Percentiles rank a stretch among this genome's conserved stretches.
These are phyloP conservation scores for Acanthurus tractus DNA, from an alignment of 2,797 vertebrate genomes.

Conservation along the genomic window DNA sequence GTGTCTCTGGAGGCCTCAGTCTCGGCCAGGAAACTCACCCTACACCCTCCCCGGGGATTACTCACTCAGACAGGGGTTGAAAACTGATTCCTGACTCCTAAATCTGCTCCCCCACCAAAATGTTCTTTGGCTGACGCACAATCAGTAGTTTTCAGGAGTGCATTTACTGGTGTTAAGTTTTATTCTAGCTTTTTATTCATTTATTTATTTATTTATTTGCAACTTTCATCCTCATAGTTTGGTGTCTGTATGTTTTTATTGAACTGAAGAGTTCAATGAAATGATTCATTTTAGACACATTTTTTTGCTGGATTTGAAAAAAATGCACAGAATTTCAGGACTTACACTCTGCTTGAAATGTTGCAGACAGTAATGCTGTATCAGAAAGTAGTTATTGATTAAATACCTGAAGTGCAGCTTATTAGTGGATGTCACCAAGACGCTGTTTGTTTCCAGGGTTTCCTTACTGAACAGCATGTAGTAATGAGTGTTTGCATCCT, in stretches of 20 bases:
- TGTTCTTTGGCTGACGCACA: neutral
- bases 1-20: slow-evolving; percentile 41
- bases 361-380: neutral
- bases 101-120: slow-evolving; percentile 33
- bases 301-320: neutral
- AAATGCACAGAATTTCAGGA: neutral
- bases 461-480: neutral
- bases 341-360: neutral
- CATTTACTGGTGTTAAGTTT: neutral
- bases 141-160: slow-evolving; percentile 11
- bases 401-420: neutral
- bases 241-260: neutral
- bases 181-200: no score
- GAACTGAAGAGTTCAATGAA: neutral
- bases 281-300: neutral
- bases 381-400: neutral
- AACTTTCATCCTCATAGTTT: neutral
- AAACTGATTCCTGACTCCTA: slow-evolving; percentile 53
- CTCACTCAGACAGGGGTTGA: slow-evolving; percentile 42
- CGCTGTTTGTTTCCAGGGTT: no score
- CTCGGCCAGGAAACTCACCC: slow-evolving; percentile 55
- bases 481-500: neutral
- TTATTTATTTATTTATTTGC: neutral
- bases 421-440: neutral
- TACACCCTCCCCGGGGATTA: slow-evolving; percentile 49